Base-by-base conservation (phyloP, 2,888 invertebrate genomes). In the Coelinius sp. region DNA sequence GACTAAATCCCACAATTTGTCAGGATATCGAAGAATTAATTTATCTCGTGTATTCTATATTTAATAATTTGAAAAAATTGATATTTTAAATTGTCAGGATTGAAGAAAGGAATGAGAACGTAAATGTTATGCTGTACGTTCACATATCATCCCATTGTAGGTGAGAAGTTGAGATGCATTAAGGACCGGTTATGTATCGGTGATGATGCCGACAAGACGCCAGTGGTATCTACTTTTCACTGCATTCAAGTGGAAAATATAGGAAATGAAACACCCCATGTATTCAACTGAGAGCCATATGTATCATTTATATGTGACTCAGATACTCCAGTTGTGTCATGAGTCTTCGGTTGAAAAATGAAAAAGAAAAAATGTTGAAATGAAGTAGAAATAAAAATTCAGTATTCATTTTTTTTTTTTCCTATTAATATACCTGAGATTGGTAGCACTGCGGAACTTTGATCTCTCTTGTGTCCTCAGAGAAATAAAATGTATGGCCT, bases 401-500 rank as follows among this genome's bases (percentile, higher is more conserved):
- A 41, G 8, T 35, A 35, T 35, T 35, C 3, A 35, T 35, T 35
- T 35, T 35, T 46, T 49, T 49, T 20, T 8, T 14, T 59, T 59
- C 14, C 35, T 35, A 35, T 59, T 59, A 59, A 59, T 59, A 59
- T 35, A 14, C 22, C 14, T n/a, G 20, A 35, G 59, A 59, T 59
- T 59, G 35, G 17, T 25, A 17, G 25, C 35, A 38, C 24, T 35
- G 22, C 10, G 14, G 20, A 64, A 70, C 64, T 52, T 70, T 70
- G 70, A 70, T 70, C 70, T 69, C 63, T 64, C 63, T 20, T 52
- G 31, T 62, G 59, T 69, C 63, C 70, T 17, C 38, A 52, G 64
- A 64, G 38, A 25, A 70, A 64, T 70, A 35, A 17, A 70, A 49
- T 70, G 14, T 49, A 27, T 35, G 49, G 49, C 31, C 35, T 22